Percentiles rank a stretch among this genome's conserved stretches.
phyloP scores from a whole-genome alignment of 2,797 vertebrate genomes.

The Tenualosa thibaudeaui region DNA sequence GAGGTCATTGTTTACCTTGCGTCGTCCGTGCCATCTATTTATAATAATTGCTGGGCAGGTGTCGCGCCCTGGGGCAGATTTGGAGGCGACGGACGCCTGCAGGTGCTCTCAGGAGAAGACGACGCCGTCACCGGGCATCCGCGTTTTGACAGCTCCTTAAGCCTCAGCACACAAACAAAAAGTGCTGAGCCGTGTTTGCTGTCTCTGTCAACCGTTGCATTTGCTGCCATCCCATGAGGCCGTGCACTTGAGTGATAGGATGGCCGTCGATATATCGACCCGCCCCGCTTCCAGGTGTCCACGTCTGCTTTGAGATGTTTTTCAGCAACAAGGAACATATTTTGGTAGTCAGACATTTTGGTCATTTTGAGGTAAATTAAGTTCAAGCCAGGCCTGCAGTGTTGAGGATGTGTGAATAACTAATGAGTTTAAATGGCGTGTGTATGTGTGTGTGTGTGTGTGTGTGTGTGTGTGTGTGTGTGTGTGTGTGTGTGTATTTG shows the following conservation, averaged over 20 bases:
- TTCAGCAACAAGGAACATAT: slow-evolving; percentile 11
- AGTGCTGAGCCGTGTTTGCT: slow-evolving; percentile 5
- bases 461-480: slow-evolving; percentile 16
- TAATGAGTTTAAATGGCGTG: neutral
- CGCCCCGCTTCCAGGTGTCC: neutral
- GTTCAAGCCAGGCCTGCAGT: neutral
- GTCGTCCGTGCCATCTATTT: neutral
- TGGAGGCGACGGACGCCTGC: neutral
- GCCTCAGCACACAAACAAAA: slow-evolving; percentile 13
- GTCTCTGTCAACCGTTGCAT: neutral
- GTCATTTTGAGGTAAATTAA: slow-evolving; percentile 24
- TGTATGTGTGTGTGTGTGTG: neutral
- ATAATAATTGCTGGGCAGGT: slow-evolving; percentile 23
- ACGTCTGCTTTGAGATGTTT: neutral
- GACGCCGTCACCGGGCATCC: neutral
- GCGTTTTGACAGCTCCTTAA: slow-evolving; percentile 1
- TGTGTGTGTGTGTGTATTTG: neutral
- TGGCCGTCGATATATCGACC: neutral
- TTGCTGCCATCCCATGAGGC: neutral
- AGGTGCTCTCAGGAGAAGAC: neutral
- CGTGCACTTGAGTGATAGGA: neutral
- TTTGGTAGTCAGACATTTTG: slow-evolving; percentile 14
- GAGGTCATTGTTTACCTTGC: slow-evolving; percentile 7
- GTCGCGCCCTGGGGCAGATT: neutral
- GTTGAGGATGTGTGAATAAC: neutral